These are phyloP conservation scores for Harpegnathos saltator DNA, from an alignment of 1,140 invertebrate species.

Conservation along the genomic window DNA sequence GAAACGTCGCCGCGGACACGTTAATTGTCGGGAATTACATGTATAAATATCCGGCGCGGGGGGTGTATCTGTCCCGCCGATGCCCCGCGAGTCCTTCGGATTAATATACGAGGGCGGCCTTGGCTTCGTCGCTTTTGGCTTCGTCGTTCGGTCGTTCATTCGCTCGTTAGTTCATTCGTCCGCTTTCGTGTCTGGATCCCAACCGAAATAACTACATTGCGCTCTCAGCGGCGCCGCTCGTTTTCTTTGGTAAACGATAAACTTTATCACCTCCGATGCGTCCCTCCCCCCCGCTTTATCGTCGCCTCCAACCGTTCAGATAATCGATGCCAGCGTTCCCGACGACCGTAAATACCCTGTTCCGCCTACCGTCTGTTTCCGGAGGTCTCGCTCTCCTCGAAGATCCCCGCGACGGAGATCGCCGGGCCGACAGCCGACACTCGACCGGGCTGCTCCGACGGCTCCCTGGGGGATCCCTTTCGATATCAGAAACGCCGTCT, in stretches of 20 bases:
- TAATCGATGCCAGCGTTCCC: conserved; percentile 34
- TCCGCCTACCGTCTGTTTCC: background rate
- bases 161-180: background rate
- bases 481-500: too few relatives aligned
- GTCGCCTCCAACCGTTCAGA: conserved; percentile 36
- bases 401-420: conserved; percentile 17
- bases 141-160: background rate
- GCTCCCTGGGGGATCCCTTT: too few relatives aligned
- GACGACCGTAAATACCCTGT: conserved; percentile 30
- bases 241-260: conserved; percentile 62
- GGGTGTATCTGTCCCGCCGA: too few relatives aligned
- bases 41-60: background rate
- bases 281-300: conserved; percentile 41
- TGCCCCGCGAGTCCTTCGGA: background rate
- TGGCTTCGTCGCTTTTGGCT: background rate
- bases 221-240: conserved; percentile 28
- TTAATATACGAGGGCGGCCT: background rate
- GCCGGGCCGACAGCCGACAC: background rate
- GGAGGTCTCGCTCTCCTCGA: conserved; percentile 38
- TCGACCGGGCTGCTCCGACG: background rate
- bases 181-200: background rate
- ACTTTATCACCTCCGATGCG: conserved; percentile 48
- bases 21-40: background rate
- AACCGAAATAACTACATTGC: conserved; percentile 21
- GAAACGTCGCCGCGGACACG: background rate